Evolutionary conservation across 2,888 invertebrate genomes (phyloP).

Genomic region (Labia minor): DNA sequence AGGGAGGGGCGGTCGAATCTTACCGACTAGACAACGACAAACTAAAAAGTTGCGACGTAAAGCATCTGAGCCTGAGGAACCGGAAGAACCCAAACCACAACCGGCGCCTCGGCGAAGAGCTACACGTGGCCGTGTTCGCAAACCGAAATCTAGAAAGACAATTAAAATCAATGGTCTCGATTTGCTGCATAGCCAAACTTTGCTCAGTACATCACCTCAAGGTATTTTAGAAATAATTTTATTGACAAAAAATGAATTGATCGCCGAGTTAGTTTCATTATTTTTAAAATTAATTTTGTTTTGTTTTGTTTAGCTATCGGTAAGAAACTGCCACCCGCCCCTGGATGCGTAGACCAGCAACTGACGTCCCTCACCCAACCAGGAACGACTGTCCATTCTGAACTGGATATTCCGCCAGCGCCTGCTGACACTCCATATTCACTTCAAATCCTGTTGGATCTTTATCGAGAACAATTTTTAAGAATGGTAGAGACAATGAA

Average conservation of each 20-base stretch:
- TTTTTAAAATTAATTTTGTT: neutral
- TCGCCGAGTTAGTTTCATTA: too few relatives aligned
- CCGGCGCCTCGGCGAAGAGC: conserved; percentile 29
- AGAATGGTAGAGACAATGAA: conserved; percentile 75
- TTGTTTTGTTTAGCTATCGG: conserved; percentile 41
- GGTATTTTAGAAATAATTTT: conserved; percentile 33
- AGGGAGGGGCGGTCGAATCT: too few relatives aligned
- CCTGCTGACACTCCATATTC: conserved; percentile 73
- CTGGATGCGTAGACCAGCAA: conserved; percentile 85
- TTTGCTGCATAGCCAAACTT: conserved; percentile 76
- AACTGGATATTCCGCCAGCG: conserved; percentile 68
- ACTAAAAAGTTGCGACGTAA: conserved; percentile 25
- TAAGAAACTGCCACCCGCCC: conserved; percentile 71
- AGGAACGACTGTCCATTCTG: conserved; percentile 59
- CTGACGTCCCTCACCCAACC: conserved; percentile 64
- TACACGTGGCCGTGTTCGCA: conserved; percentile 50
- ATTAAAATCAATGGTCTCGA: conserved; percentile 78
- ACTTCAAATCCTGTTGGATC: conserved; percentile 74
- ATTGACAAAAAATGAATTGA: too few relatives aligned
- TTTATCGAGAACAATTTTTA: conserved; percentile 70
- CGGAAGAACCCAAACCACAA: neutral
- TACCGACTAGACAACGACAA: conserved; percentile 19
- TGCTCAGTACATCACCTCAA: conserved; percentile 73
- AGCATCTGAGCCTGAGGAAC: neutral
- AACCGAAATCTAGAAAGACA: conserved; percentile 50